Conservation (phyloP, 2,113 vertebrate species). For the Indicator maculatus region DNA sequence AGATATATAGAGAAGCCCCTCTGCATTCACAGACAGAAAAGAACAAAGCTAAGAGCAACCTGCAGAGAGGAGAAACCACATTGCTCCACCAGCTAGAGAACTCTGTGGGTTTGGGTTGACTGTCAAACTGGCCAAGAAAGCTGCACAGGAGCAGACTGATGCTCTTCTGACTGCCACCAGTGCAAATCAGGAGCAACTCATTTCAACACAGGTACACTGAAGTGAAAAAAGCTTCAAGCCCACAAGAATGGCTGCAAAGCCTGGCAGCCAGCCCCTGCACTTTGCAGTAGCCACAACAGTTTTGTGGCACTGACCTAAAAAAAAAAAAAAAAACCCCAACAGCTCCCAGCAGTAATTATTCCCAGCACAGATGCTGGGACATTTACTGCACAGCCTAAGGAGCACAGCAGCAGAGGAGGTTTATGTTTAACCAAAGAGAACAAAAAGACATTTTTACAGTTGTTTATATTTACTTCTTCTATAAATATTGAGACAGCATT, state of each 20-base stretch:
- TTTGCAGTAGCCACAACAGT: accelerated
- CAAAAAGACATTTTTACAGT: neutral
- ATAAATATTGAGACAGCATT: neutral
- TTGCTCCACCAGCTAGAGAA: neutral
- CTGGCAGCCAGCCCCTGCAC: neutral
- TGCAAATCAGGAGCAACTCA: neutral
- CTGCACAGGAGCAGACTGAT: neutral
- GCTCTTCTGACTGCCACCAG: neutral
- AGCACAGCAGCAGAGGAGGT: neutral
- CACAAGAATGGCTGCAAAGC: neutral
- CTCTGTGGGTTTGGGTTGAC: neutral
- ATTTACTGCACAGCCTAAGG: neutral
- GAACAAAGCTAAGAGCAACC: neutral
- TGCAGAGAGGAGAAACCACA: neutral
- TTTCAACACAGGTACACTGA: neutral
- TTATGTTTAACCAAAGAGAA: neutral
- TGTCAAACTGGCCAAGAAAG: neutral
- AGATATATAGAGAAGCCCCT: neutral
- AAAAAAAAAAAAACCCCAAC: neutral
- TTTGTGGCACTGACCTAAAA: neutral
- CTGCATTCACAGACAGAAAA: neutral
- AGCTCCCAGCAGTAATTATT: neutral
- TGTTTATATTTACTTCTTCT: conserved; percentile 17
- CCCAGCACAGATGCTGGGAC: neutral
- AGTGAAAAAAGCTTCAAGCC: neutral